phyloP scores from a whole-genome alignment of 2,113 vertebrate genomes.

The Malaclemys terrapin region DNA sequence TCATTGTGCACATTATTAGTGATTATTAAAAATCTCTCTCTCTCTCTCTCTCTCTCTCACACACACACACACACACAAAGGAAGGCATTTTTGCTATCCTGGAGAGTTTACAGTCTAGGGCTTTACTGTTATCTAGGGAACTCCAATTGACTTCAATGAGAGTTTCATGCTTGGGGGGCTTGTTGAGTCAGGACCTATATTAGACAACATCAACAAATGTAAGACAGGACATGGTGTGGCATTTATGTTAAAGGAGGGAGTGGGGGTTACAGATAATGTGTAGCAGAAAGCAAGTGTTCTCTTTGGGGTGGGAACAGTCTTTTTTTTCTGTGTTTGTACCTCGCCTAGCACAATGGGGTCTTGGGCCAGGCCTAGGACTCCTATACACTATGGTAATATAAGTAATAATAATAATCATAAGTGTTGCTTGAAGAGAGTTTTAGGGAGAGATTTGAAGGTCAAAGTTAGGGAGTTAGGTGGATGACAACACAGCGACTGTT shows the following conservation, averaged over 20 bases:
- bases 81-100: constrained; percentile 19
- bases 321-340: background rate
- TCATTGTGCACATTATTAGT: constrained; percentile 39
- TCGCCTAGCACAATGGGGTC: background rate
- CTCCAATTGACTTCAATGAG: background rate
- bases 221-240: constrained; percentile 22
- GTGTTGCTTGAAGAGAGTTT: constrained; percentile 23
- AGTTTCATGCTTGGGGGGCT: constrained; percentile 6
- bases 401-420: background rate
- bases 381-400: background rate
- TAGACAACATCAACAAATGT: constrained; percentile 17
- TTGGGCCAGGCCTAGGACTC: background rate
- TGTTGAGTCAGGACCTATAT: background rate
- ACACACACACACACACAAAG: background rate
- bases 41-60: too few relatives aligned
- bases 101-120: constrained; percentile 38
- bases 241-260: constrained; percentile 6
- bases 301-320: background rate
- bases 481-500: background rate
- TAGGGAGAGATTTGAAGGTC: constrained; percentile 3
- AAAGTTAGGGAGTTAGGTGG: background rate
- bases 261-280: background rate
- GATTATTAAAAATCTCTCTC: constrained; percentile 13
- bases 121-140: constrained; percentile 26
- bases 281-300: background rate